Evolutionary conservation across 1,140 invertebrate species (phyloP), one percentile per base, ranked within the genome.

Genomic region (Lepidurus packardi): DNA sequence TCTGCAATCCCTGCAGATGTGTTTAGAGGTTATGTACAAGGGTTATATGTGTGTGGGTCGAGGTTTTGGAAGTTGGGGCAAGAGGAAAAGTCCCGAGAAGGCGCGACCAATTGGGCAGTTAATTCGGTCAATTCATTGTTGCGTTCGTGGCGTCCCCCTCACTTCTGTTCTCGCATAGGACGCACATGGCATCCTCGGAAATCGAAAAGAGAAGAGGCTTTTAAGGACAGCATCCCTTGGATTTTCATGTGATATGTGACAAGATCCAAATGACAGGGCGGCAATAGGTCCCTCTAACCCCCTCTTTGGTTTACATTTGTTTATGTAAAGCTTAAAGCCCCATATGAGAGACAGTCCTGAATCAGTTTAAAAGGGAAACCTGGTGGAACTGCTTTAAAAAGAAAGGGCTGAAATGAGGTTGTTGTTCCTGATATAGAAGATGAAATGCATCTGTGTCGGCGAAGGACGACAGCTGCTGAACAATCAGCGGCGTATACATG

Each of bases 81-180:
- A 16, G 53, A 21, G 13, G 53, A 9, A 21, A 65, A 65, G 53
- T 16, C 21, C 53, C 16, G 53, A 65, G 53, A 21, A 7, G 21
- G 53, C 53, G 53, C 53, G 21, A n/a, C 53, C 16, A 65, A 65
- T 65, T n/a, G 53, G 4, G 16, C 53, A 21, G 53, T 65, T 65
- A 65, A 65, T 65, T 65, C 53, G 21, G 53, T 65, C 53, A 65
- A 34, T 34, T 34, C 53, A 65, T 65, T 65, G 53, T 65, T 65
- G 53, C 16, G 16, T 65, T 65, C 53, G 53, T 21, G 21, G 9
- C 53, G 16, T 21, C 21, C 53, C 53, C 53, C 53, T 13, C 53
- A 65, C 53, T 65, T 65, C 21, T 65, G 53, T n/a, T 65, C 53
- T 65, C 53, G 21, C 53, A 7, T 65, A 7, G 53, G 53, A 65